Evolutionary conservation across 2,113 vertebrate species (phyloP).

Genomic region (Phoenicopterus ruber): DNA sequence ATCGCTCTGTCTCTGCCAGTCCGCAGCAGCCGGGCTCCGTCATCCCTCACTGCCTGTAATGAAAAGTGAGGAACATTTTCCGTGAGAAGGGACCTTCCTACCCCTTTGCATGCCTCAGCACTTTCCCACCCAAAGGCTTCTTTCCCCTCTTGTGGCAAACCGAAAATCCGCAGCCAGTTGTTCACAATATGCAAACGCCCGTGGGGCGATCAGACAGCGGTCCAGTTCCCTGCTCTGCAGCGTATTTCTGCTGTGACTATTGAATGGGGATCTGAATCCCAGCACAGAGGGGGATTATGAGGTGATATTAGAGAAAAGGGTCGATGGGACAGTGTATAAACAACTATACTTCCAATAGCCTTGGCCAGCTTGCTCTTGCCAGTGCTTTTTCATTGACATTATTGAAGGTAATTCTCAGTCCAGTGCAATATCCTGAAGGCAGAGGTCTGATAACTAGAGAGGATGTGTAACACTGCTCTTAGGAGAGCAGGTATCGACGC

Average conservation of each 20-base stretch:
- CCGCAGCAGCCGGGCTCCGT: not conserved
- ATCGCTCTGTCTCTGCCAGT: not conserved
- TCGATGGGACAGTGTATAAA: rapidly evolving
- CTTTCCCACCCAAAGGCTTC: not conserved
- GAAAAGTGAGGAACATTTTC: not conserved
- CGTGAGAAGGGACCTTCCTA: not conserved
- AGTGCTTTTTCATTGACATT: not conserved
- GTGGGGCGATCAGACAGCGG: rapidly evolving
- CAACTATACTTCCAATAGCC: not conserved
- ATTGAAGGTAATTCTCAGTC: not conserved
- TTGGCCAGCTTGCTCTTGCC: not conserved
- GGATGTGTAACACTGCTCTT: not conserved
- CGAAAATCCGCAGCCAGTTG: not conserved
- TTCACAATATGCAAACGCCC: not conserved
- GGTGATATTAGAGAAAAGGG: not conserved
- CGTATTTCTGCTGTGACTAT: not conserved
- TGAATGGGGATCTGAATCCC: not conserved
- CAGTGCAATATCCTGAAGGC: not conserved
- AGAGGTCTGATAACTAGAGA: not conserved
- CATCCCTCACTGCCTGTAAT: not conserved
- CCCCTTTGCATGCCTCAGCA: not conserved
- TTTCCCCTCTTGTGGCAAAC: not conserved
- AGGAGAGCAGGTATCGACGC: not conserved
- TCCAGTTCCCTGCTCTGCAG: not conserved
- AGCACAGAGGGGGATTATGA: not conserved